Base-by-base conservation (phyloP, 2,888 invertebrate species). In the Cordilura impudica region DNA sequence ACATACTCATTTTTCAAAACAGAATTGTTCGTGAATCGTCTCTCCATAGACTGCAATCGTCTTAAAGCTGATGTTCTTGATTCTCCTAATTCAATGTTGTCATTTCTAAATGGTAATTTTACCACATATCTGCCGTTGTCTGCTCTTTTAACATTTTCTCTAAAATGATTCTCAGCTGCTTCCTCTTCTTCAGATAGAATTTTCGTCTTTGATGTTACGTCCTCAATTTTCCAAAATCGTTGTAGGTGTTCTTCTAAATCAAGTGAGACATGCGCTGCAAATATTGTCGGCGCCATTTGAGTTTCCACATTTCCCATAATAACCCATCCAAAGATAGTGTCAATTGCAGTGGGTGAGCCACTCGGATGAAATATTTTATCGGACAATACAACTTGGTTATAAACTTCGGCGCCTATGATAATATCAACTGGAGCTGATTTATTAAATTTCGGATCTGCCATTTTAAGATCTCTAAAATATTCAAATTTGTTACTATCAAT, bases 151-250 rank as follows among this genome's bases (percentile, higher is more conserved):
- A 19, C n/a, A 49, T 63, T 56, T 4, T 61, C 5, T 35, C 47
- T 4, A 51, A 16, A 81, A 49, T 77, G 73, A 12, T 49, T 16
- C 61, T 77, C 81, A 8, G 66, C 66, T 21, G 47, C 60, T 43
- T 76, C 56, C 21, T 80, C 80, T 45, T 75, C 69, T 16, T 29
- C 18, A n/a, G 58, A 65, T 8, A 69, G 18, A 31, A 47, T 14
- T 12, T 53, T 43, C 6, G 4, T n/a, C 12, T 47, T 4, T 23
- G 21, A 10, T 49, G 53, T 23, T n/a, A 60, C 8, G 16, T 76
- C 76, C 47, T 80, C 80, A 0, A 51, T 31, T 39, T 73, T 47
- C 73, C 73, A 80, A 31, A 76, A 76, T 8, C 21, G 60, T 31
- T 76, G 54, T 14, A 80, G 53, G 10, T 53, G 61, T 6, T 53